These are phyloP conservation scores for Galerucella pusilla DNA, from an alignment of 2,888 invertebrate genomes.

Conservation along the genomic window DNA sequence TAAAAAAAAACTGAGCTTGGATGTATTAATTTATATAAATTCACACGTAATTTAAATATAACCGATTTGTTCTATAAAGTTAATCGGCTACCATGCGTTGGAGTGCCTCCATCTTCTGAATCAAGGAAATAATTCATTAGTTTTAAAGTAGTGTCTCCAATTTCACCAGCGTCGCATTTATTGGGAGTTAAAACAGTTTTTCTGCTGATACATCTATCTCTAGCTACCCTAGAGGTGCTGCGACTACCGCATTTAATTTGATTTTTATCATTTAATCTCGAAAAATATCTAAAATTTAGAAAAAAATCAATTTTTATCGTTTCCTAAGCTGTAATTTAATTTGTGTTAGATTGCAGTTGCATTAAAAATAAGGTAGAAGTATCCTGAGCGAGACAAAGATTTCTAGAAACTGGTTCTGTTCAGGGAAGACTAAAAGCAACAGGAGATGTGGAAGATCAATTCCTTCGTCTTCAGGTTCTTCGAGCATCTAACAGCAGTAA, in stretches of 20 bases:
- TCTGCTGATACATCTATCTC: background rate
- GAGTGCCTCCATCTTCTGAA: background rate
- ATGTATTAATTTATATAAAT: no score
- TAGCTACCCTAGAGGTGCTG: background rate
- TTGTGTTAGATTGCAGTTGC: no score
- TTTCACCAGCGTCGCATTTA: background rate
- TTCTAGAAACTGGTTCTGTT: no score
- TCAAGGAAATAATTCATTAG: slow-evolving; percentile 8
- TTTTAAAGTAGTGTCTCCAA: slow-evolving; percentile 5
- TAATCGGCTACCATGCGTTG: background rate
- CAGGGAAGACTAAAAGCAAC: no score
- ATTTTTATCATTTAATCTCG: slow-evolving; percentile 18
- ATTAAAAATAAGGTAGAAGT: no score
- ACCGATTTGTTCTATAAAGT: background rate
- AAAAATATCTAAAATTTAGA: slow-evolving; percentile 30
- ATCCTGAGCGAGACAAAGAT: no score
- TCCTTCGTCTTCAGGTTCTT: no score
- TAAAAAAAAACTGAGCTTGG: no score
- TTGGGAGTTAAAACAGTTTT: background rate
- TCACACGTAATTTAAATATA: background rate
- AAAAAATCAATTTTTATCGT: background rate
- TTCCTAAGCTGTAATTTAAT: no score
- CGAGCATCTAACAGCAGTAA: no score
- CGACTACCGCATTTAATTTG: slow-evolving; percentile 22
- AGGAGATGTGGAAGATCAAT: no score